Evolutionary conservation across 2,888 invertebrate species (phyloP), one percentile per base, ranked within the genome.

Genomic region (Isoperla grammatica): DNA sequence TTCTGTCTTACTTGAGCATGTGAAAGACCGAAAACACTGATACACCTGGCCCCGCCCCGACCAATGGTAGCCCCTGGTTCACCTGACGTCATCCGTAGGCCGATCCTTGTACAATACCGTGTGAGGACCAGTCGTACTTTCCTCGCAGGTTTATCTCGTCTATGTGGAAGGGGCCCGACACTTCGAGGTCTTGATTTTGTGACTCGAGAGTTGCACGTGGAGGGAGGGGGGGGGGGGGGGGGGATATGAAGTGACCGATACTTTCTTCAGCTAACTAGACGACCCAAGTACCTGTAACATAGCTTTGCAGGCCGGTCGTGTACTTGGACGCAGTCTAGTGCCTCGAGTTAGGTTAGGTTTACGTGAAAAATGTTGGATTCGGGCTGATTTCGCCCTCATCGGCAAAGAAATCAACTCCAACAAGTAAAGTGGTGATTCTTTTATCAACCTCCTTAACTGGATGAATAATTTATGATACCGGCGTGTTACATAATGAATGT

Each of bases 1-100:
- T n/a, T 35, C 29, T 50, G 49, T 23, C 29, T 50, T n/a, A 49
- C 29, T 29, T 20, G 22, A 39, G 37, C 19, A 35, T 20, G 20
- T 53, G 53, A 39, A 53, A 53, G 53, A 53, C 15, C 53, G 19
- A 53, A 37, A 53, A 37, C 37, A 53, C 39, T 53, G 19, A 15
- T 15, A n/a, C 17, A 70, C 70, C 72, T 73, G 70, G 55, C 58
- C 53, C 58, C 57, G 57, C 60, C 60, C 49, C 56, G 42, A 53
- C 60, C 60, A 60, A 60, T 60, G 48, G 49, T 15, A 55, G 37
- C 23, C 40, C 29, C 23, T 19, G 43, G 29, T 6, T 46, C 17
- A 17, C 11, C n/a, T 60, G 60, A 60, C 60, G 60, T 60, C 60
- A 60, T 6, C 19, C 15, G 15, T 11, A 53, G 53, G 53, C 53